A percentile compares a stretch with the other conserved stretches of the same genome.
These are phyloP conservation scores for Pogonocichla stellata DNA, from an alignment of 2,113 vertebrate genomes.

Conservation along the genomic window DNA sequence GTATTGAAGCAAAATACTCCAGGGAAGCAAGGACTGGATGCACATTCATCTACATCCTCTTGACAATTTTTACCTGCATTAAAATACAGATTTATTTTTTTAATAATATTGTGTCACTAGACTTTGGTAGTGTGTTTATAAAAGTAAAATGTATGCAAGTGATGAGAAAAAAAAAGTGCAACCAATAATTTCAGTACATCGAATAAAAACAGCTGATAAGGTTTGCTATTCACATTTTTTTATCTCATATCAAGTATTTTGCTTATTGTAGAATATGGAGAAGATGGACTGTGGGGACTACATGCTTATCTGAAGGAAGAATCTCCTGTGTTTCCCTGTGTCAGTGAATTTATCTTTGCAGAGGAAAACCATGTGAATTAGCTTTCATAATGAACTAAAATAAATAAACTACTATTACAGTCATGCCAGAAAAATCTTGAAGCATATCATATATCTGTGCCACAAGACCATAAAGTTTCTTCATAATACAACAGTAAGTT, in stretches of 20 bases:
- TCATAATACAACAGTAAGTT: not conserved
- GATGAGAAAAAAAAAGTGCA: not conserved
- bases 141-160: not conserved
- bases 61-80: slow-evolving; percentile 81
- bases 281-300: not conserved
- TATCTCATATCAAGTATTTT: not conserved
- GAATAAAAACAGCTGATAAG: not conserved
- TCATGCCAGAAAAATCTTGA: not conserved
- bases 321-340: not conserved
- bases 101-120: not conserved
- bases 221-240: not conserved
- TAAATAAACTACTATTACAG: not conserved
- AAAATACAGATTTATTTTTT: not conserved
- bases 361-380: not conserved
- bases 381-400: not conserved
- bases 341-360: not conserved
- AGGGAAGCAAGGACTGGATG: slow-evolving; percentile 78
- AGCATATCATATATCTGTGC: not conserved
- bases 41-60: slow-evolving; percentile 86
- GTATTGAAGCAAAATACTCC: slow-evolving; percentile 82
- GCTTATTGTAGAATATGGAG: not conserved
- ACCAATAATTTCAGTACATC: not conserved
- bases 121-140: not conserved
- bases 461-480: not conserved
- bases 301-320: not conserved